Base-by-base conservation (phyloP, 2,888 invertebrate species). In the Bibio marci region DNA sequence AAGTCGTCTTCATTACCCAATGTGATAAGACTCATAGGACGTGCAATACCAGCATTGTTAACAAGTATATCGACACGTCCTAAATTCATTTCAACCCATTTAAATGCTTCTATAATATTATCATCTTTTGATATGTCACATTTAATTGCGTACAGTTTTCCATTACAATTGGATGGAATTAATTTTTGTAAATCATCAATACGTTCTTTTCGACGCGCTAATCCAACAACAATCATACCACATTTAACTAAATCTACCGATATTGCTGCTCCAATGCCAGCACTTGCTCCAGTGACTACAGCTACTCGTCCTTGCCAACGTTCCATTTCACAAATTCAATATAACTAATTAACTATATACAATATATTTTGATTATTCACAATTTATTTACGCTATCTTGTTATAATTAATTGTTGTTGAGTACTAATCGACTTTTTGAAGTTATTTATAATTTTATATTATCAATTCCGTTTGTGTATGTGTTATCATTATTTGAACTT, bases 221-320 rank as follows among this genome's bases (percentile, higher is more conserved):
- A 54, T 1, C 67, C 71, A 1, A 70, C 60, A 1, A 74, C 73
- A 38, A 60, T 59, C 40, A 74, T 45, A 1, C 72, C 74, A 7
- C 59, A 54, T 32, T 58, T 53, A 2, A 64, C 58, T 26, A 71
- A 53, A 39, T 62, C 58, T 44, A 54, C 49, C 5, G 57, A 56
- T 33, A 67, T 59, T 5, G 63, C 65, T 2, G 63, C 64, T 13
- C 71, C 76, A 39, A 76, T 74, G 4, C 75, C 76, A 0, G 66
- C 61, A 52, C 73, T 73, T 10, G 72, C 73, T 2, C 76, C 76
- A 1, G 74, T 75, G 36, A 76, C 72, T 13, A 76, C 64, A 1
- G 73, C 75, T 0, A 70, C 65, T 48, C 69, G 68, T 44, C 70
- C 71, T 5, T 51, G 48, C 73, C 73, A 75, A 35, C 71, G 68